Conservation (phyloP, 2,797 vertebrate genomes). For the Bradypodion pumilum region DNA sequence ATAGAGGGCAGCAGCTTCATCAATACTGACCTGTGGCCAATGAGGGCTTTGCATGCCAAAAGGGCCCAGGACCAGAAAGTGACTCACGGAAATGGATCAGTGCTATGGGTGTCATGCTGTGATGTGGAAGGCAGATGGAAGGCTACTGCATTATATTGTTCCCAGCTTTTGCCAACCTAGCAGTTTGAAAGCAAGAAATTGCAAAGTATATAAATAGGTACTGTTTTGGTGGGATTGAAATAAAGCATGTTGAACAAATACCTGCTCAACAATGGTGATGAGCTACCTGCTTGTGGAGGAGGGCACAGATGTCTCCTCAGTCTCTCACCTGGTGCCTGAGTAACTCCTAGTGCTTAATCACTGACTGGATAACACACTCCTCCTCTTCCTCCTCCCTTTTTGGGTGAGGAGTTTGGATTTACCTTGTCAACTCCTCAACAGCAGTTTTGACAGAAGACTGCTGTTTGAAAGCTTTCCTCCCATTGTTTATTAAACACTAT, state of each 20-base stretch:
- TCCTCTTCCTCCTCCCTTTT: neutral
- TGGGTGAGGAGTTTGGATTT: slow-evolving; percentile 27
- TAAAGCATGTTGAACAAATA: neutral
- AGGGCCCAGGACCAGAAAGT: no score
- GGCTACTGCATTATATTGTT: no score
- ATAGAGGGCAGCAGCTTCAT: no score
- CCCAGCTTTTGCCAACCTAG: no score
- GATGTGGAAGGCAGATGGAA: no score
- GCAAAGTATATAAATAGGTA: no score
- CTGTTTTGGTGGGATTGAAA: no score
- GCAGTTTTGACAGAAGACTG: slow-evolving; percentile 65
- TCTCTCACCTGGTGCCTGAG: neutral
- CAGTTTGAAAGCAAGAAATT: no score
- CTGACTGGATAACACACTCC: slow-evolving; percentile 37
- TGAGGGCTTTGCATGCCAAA: no score
- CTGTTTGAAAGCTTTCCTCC: slow-evolving; percentile 57
- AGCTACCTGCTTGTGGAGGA: neutral
- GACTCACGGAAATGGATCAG: no score
- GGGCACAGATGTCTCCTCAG: neutral
- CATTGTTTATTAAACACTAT: slow-evolving; percentile 61
- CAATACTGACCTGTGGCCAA: no score
- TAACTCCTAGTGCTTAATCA: slow-evolving; percentile 40
- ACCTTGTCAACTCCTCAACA: slow-evolving; percentile 64
- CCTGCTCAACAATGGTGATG: neutral
- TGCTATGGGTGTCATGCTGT: no score